phyloP scores from a whole-genome alignment of 1,140 invertebrate genomes.

The Drosophila sechellia region DNA sequence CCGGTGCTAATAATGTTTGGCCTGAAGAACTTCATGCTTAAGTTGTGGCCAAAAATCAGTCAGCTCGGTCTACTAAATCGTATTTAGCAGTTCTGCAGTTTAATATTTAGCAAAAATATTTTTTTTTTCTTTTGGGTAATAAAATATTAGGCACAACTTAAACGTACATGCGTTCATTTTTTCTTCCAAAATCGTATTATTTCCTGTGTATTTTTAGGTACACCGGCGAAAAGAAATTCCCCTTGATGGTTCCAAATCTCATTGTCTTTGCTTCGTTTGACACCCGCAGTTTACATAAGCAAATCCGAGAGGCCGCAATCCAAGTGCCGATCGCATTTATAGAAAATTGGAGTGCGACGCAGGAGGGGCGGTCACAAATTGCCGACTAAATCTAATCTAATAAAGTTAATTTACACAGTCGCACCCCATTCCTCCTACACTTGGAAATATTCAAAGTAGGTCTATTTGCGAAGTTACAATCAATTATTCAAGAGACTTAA shows the following conservation, averaged over 20 bases:
- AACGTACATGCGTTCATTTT: not conserved
- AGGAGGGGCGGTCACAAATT: slow-evolving; percentile 50
- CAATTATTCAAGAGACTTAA: too few relatives aligned
- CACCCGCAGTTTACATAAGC: slow-evolving; percentile 35
- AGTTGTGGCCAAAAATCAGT: not conserved
- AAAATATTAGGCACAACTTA: not conserved
- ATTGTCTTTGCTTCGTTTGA: slow-evolving; percentile 1
- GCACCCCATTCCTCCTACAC: slow-evolving; percentile 39
- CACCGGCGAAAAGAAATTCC: not conserved
- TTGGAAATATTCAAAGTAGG: not conserved
- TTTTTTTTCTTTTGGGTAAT: slow-evolving; percentile 19
- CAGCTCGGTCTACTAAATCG: slow-evolving; percentile 46
- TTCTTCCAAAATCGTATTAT: not conserved
- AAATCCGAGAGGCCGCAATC: slow-evolving; percentile 39
- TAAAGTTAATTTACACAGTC: slow-evolving; percentile 75
- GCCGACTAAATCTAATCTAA: slow-evolving; percentile 78
- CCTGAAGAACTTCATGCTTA: slow-evolving; percentile 26
- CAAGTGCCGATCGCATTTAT: slow-evolving; percentile 23
- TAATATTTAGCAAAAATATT: not conserved
- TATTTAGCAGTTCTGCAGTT: slow-evolving; percentile 55
- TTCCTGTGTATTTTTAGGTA: not conserved
- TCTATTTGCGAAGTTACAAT: too few relatives aligned
- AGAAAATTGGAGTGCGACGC: slow-evolving; percentile 11
- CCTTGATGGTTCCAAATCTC: not conserved
- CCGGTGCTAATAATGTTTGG: slow-evolving; percentile 10